Evolutionary conservation across 2,113 vertebrate species (phyloP).

Genomic region (Pollachius pollachius): DNA sequence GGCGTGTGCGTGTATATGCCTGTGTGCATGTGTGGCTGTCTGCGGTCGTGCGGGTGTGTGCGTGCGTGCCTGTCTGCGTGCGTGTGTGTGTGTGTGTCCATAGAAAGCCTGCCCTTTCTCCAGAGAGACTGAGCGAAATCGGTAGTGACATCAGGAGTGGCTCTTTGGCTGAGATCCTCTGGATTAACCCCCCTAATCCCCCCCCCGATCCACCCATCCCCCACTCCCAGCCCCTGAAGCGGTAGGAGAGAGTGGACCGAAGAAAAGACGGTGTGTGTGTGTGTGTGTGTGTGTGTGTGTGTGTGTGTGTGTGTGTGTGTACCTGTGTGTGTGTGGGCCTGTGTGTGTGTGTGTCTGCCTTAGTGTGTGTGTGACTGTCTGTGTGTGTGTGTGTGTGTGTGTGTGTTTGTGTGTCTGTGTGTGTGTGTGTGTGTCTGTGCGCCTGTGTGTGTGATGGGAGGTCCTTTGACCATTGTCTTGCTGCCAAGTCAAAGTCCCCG

Average conservation of each 20-base stretch:
- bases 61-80: constrained; percentile 11
- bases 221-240: constrained; percentile 29
- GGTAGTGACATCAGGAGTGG: constrained; percentile 60
- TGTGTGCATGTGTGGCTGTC: constrained; percentile 18
- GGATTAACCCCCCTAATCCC: constrained; percentile 67
- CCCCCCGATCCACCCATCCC: constrained; percentile 11
- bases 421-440: no score
- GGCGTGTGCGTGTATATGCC: not conserved
- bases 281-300: not conserved
- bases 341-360: not conserved
- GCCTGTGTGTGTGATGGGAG: constrained; percentile 1
- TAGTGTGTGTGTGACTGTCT: no score
- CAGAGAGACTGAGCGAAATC: constrained; percentile 47
- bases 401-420: not conserved
- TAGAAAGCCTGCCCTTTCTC: constrained; percentile 44
- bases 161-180: constrained; percentile 57
- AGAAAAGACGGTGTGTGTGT: constrained; percentile 22
- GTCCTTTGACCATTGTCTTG: constrained; percentile 5
- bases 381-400: not conserved
- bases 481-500: constrained; percentile 12
- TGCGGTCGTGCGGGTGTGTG: constrained; percentile 5
- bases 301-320: not conserved
- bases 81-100: constrained; percentile 39
- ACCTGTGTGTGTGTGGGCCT: no score
- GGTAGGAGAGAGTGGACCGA: constrained; percentile 30